Percentiles rank a stretch among this genome's conserved stretches.
Evolutionary conservation across 2,888 invertebrate genomes (phyloP).

Genomic region (Drosophila monieri): DNA sequence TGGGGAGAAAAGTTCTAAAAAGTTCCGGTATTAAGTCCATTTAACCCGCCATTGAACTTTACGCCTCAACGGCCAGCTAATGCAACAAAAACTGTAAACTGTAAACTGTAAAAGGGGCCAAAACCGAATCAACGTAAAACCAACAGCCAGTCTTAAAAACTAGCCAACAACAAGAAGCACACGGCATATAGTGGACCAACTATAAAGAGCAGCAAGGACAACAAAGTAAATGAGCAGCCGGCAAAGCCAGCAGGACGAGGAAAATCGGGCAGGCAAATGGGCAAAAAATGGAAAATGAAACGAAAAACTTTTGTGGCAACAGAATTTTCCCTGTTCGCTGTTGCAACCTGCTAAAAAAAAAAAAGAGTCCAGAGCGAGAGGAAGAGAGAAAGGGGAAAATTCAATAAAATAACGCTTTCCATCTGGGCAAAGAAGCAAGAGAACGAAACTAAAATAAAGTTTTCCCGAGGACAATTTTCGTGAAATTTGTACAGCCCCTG

Average conservation of each 20-base stretch:
- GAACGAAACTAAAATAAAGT: constrained; percentile 51
- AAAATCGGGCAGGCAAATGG: constrained; percentile 53
- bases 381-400: constrained; percentile 41
- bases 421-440: constrained; percentile 44
- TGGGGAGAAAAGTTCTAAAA: constrained; percentile 58
- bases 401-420: constrained; percentile 78
- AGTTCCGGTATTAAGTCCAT: constrained; percentile 79
- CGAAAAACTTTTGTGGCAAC: constrained; percentile 75
- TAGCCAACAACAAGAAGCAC: constrained; percentile 30
- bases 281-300: constrained; percentile 70
- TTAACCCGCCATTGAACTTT: constrained; percentile 80
- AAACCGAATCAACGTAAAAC: constrained; percentile 52
- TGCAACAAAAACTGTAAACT: constrained; percentile 57
- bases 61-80: constrained; percentile 75
- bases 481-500: constrained; percentile 64
- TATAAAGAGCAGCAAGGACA: constrained; percentile 38
- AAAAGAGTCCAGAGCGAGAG: not conserved
- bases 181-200: constrained; percentile 32
- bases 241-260: constrained; percentile 5
- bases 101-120: not conserved
- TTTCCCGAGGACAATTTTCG: constrained; percentile 64
- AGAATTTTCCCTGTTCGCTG: constrained; percentile 38
- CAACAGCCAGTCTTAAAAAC: constrained; percentile 66
- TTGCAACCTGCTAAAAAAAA: constrained; percentile 18
- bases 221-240: constrained; percentile 50